Conservation (phyloP, 2,797 vertebrate species). For the Steatocranus sp. region DNA sequence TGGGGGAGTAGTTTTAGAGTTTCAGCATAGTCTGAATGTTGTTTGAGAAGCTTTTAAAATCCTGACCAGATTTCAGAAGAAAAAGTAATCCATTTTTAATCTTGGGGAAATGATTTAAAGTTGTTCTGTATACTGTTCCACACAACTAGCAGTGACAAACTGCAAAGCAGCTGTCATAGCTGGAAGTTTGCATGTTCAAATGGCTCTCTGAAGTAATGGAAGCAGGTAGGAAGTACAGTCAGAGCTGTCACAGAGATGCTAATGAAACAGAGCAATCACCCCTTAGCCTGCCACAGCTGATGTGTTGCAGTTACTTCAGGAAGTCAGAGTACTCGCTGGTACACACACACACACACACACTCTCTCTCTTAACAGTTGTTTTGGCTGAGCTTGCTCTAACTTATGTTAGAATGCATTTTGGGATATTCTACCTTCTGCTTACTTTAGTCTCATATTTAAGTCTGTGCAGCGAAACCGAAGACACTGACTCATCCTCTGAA, state of each 20-base stretch:
- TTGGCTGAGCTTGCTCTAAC: neutral
- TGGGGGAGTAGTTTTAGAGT: neutral
- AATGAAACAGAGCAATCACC: constrained; percentile 4
- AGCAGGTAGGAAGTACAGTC: neutral
- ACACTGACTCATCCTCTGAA: neutral
- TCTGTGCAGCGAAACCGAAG: neutral
- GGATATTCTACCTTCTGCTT: neutral
- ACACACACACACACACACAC: neutral
- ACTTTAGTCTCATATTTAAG: neutral
- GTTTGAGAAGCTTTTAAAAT: neutral
- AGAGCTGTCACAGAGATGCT: neutral
- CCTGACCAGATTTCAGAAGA: neutral
- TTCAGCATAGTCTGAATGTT: neutral
- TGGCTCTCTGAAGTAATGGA: neutral
- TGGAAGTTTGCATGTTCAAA: constrained; percentile 15
- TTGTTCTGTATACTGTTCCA: neutral
- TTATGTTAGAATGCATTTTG: neutral
- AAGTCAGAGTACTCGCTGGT: neutral
- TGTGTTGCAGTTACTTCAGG: neutral
- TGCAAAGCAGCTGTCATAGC: constrained; percentile 13
- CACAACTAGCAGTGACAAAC: neutral
- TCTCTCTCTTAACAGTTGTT: neutral
- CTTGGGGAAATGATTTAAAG: neutral
- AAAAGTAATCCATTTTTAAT: neutral
- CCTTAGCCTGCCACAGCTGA: neutral